Evolutionary conservation across 2,113 vertebrate species (phyloP).

Genomic region (Fregata magnificens): DNA sequence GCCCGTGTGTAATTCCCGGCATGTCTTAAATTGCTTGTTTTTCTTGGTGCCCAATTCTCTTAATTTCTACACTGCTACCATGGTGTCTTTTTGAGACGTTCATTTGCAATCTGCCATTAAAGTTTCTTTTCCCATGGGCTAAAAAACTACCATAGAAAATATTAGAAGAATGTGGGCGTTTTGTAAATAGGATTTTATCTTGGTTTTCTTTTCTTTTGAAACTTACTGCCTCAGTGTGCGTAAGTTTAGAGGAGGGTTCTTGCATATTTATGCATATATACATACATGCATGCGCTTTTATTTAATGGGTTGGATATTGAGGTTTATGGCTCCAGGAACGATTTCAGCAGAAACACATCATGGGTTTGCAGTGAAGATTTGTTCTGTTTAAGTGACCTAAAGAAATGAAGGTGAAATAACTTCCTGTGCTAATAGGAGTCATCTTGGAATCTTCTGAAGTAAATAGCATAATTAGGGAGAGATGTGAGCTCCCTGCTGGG

Average conservation of each 20-base stretch:
- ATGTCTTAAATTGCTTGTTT: conserved; percentile 16
- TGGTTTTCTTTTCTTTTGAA: neutral
- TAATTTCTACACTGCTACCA: neutral
- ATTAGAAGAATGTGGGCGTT: neutral
- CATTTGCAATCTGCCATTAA: conserved; percentile 19
- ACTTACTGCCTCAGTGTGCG: neutral
- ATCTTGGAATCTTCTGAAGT: neutral
- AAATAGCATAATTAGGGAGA: neutral
- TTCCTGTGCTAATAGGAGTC: neutral
- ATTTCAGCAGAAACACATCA: neutral
- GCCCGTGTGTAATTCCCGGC: neutral
- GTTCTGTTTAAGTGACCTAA: neutral
- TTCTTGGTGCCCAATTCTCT: neutral
- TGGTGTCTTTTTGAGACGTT: neutral
- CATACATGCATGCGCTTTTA: neutral
- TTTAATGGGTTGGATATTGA: neutral
- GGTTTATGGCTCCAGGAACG: neutral
- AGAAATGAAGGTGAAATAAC: conserved; percentile 33
- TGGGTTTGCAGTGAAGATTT: neutral
- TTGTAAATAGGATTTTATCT: neutral
- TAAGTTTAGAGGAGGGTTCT: neutral
- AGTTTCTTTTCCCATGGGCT: conserved; percentile 22
- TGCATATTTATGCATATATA: neutral
- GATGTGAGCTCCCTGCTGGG: neutral
- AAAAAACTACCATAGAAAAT: conserved; percentile 7